A percentile compares a stretch with the other conserved stretches of the same genome.
These are phyloP conservation scores for Takifugu rubripes DNA, from an alignment of 2,797 vertebrate species.

Conservation along the genomic window DNA sequence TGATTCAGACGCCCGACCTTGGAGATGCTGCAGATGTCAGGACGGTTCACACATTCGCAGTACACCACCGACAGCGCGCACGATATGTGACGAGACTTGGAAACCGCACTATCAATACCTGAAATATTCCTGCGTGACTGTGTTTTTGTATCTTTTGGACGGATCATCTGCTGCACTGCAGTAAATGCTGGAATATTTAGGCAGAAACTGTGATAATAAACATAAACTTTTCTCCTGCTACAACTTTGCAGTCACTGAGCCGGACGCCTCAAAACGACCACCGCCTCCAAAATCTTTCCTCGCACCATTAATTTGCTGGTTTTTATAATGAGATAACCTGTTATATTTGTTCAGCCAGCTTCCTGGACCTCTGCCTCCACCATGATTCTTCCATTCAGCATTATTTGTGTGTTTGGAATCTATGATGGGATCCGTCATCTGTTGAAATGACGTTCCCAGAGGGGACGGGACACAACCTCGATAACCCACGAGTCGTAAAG, in stretches of 20 bases:
- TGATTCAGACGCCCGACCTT: slow-evolving; percentile 66
- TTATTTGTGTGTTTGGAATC: too few relatives aligned
- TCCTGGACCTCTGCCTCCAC: too few relatives aligned
- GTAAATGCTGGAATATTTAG: slow-evolving; percentile 19
- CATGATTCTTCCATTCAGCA: too few relatives aligned
- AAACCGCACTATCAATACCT: slow-evolving; percentile 64
- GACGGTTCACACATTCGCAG: slow-evolving; percentile 58
- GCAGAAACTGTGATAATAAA: too few relatives aligned
- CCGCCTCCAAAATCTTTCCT: too few relatives aligned
- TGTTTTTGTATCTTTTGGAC: slow-evolving; percentile 35
- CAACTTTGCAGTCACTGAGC: not conserved
- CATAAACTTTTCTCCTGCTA: slow-evolving; percentile 5
- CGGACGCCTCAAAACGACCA: not conserved
- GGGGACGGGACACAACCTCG: not conserved
- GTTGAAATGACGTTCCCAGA: too few relatives aligned
- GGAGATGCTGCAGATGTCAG: slow-evolving; percentile 63
- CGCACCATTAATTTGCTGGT: too few relatives aligned
- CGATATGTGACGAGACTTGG: slow-evolving; percentile 67
- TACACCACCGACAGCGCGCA: slow-evolving; percentile 51
- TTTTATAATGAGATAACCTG: too few relatives aligned
- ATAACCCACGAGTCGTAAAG: not conserved
- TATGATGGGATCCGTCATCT: too few relatives aligned
- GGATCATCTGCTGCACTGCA: slow-evolving; percentile 37
- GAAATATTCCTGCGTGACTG: slow-evolving; percentile 36
- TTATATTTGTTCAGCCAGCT: too few relatives aligned